These are phyloP conservation scores for Aix galericulata DNA, from an alignment of 2,113 vertebrate species.

Conservation along the genomic window DNA sequence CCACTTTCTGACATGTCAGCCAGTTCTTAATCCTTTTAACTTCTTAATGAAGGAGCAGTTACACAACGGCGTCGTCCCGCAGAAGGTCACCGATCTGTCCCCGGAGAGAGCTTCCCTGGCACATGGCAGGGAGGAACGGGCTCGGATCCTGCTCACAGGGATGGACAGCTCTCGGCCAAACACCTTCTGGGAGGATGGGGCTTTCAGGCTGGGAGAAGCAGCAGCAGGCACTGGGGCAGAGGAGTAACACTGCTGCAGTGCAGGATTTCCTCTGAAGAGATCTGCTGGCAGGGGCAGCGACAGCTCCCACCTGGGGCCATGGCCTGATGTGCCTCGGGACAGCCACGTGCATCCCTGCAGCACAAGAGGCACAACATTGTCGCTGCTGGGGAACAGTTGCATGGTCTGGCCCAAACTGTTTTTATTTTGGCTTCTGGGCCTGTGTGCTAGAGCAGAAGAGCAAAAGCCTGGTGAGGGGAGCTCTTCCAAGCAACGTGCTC, in stretches of 20 bases:
- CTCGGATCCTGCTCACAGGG: background rate
- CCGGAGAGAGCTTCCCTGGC: rapidly evolving
- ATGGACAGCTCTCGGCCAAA: background rate
- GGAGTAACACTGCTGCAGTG: background rate
- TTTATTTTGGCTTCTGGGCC: background rate
- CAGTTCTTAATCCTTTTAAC: constrained; percentile 30
- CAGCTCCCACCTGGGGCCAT: background rate
- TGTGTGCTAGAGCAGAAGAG: background rate
- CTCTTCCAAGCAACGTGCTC: background rate
- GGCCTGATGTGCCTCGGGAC: rapidly evolving
- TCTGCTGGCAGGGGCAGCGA: rapidly evolving
- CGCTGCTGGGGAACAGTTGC: rapidly evolving
- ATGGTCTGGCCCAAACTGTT: background rate
- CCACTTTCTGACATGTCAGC: background rate
- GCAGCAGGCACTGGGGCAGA: background rate
- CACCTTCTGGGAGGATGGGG: background rate
- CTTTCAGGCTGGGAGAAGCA: background rate
- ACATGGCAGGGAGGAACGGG: background rate
- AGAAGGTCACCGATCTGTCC: background rate
- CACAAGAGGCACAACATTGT: rapidly evolving
- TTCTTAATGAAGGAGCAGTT: constrained; percentile 12
- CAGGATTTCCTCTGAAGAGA: background rate
- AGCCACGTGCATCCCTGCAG: rapidly evolving
- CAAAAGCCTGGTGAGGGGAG: rapidly evolving
- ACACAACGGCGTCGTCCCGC: rapidly evolving